Percentiles rank a stretch among this genome's conserved stretches.
Evolutionary conservation across 2,113 vertebrate species (phyloP).

Genomic region (Oryzias woworae): DNA sequence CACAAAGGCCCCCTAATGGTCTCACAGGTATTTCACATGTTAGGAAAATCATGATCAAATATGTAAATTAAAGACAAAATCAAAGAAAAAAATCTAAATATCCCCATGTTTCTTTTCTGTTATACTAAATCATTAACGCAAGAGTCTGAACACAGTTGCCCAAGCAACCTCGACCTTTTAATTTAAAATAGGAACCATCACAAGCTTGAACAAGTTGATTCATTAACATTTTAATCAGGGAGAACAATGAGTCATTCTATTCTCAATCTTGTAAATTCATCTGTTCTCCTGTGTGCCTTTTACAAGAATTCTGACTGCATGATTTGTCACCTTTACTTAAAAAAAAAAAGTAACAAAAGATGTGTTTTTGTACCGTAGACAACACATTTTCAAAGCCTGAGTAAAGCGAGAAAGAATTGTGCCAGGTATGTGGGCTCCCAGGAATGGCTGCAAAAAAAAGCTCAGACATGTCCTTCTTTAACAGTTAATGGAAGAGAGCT

Average conservation of each 20-base stretch:
- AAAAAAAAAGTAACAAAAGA: neutral
- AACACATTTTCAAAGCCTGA: neutral
- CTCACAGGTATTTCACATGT: too few relatives aligned
- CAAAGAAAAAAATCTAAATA: too few relatives aligned
- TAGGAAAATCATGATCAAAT: too few relatives aligned
- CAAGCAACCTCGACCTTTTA: too few relatives aligned
- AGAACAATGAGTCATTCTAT: neutral
- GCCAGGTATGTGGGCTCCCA: slow-evolving; percentile 79
- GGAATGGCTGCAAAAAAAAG: neutral
- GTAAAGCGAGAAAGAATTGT: slow-evolving; percentile 21
- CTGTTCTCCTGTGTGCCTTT: slow-evolving; percentile 93
- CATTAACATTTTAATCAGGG: neutral
- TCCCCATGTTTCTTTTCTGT: too few relatives aligned
- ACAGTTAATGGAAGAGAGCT: slow-evolving; percentile 92
- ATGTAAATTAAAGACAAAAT: too few relatives aligned
- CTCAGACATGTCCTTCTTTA: slow-evolving; percentile 96
- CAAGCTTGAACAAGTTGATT: neutral
- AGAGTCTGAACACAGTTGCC: too few relatives aligned
- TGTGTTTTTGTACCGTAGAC: neutral
- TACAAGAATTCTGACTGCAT: slow-evolving; percentile 94
- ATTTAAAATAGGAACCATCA: too few relatives aligned
- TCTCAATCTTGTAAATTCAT: slow-evolving; percentile 83
- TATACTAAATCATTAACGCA: too few relatives aligned
- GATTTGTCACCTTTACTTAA: slow-evolving; percentile 84
- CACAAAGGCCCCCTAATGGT: too few relatives aligned